Percentiles rank a stretch among this genome's conserved stretches.
Evolutionary conservation across 2,888 invertebrate species (phyloP).

Genomic region (Cancer borealis): DNA sequence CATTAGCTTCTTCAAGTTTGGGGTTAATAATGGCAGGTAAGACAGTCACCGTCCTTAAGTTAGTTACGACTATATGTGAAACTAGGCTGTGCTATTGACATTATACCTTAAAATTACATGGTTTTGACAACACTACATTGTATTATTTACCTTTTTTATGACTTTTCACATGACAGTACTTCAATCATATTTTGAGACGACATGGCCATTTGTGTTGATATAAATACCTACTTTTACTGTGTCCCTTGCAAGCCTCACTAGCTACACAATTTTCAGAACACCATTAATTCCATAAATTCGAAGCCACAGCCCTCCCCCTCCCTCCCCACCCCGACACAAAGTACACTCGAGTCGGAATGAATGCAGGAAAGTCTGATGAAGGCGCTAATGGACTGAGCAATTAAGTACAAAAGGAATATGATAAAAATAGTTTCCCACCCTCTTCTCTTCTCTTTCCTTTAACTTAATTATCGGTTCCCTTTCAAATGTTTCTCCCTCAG

Average conservation of each 20-base stretch:
- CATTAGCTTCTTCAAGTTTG: not conserved
- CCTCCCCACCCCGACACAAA: not conserved
- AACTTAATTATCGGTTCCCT: not conserved
- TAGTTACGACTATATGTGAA: not conserved
- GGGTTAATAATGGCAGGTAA: not conserved
- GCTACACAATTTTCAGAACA: too few relatives aligned
- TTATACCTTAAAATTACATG: not conserved
- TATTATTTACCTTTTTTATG: not conserved
- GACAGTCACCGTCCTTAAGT: not conserved
- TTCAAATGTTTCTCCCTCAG: not conserved
- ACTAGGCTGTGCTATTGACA: not conserved
- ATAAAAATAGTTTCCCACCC: not conserved
- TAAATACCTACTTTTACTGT: too few relatives aligned
- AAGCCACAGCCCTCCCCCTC: not conserved
- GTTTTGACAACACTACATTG: not conserved
- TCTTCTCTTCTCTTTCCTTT: not conserved
- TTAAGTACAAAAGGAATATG: constrained; percentile 11
- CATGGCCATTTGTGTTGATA: too few relatives aligned
- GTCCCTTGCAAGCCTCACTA: too few relatives aligned
- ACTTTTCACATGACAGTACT: not conserved
- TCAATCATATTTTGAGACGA: not conserved
- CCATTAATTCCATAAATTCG: too few relatives aligned
- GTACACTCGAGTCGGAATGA: not conserved
- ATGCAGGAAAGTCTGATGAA: not conserved
- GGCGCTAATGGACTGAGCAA: constrained; percentile 25